Evolutionary conservation across 2,113 vertebrate genomes (phyloP), one percentile per base, ranked within the genome.

Genomic region (Sinocyclocheilus maitianheensis): DNA sequence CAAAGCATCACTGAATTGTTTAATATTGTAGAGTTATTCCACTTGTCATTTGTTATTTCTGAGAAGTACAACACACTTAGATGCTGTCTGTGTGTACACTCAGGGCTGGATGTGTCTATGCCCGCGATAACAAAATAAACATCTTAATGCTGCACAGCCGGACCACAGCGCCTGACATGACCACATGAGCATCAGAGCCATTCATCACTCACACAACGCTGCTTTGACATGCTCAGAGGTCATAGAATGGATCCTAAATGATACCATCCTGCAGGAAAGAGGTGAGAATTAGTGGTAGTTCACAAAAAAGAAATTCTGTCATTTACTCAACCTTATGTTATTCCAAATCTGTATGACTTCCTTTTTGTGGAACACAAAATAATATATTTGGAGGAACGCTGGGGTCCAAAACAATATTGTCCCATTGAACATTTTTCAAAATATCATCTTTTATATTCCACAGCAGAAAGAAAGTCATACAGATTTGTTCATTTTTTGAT

Each of bases 121-220:
- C 43, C n/a, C 26, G 71, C 6, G 75, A 84, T 84, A 79, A 84
- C 74, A 87, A 87, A 87, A 84, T 72, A 84, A 87, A 84, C 75
- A 51, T 81, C 77, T 77, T 84, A 87, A 84, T 71, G 63, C 63
- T 81, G 79, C 86, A 83, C 75, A 87, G 86, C 75, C 55, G 46
- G 86, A 69, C 62, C 62, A 51, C 43, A 51, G 40, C 5, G 16
- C 20, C 80, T 69, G 62, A 84, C 81, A 84, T 78, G 75, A 71
- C 37, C 81, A 71, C 81, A 87, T 37, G 81, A 79, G 43, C 34
- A 67, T 62, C 81, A 48, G 80, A 87, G 74, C 74, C 81, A 87
- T 83, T 60, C 1, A 84, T 65, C 53, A 20, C 86, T 78, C 43
- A n/a, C 80, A 65, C 22, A 74, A 53, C 13, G 82, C 24, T 76